Evolutionary conservation across 1,140 invertebrate genomes (phyloP), one percentile per base, ranked within the genome.

Genomic region (Nylanderia fulva): DNA sequence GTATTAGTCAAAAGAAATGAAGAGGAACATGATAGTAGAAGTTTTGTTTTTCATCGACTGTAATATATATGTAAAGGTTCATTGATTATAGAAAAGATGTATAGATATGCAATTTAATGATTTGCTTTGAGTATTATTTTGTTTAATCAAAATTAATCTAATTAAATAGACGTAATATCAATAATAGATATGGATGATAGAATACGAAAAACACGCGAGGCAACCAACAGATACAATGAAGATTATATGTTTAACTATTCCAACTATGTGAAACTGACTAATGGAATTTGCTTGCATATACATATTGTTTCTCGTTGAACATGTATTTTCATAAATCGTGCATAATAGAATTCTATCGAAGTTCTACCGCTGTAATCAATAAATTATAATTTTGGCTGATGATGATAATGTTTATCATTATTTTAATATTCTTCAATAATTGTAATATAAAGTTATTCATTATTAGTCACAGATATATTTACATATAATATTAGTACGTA

Each of bases 171-270:
- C 5, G 0, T 52, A n/a, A 33, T 4, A 6, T 15, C 18, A n/a
- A 76, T 48, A 42, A 64, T 21, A 77, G 36, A 21, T 63, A 77
- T n/a, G 48, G 13, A n/a, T 39, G 39, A 58, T 54, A 77, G 36
- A 48, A 48, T 24, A 56, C 4, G 9, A 66, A 64, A 69, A 60
- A 85, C n/a, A n/a, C 6, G 29, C 52, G 29, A 66, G 13, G 27
- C 27, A 36, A 52, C 13, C 36, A 63, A 76, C 42, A 48, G 33
- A 33, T 29, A 45, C 42, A 58, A 79, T 75, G 29, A 66, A 64
- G 64, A 80, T 85, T 79, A 66, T 52, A 29, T 77, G 36, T 29
- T 69, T 52, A 85, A 85, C 63, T 85, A 85, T 80, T 13, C 54
- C 45, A 85, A 79, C 61, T 85, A 85, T 61, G 75, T 66, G 39